Evolutionary conservation across 2,113 vertebrate species (phyloP).

Genomic region (Dicentrarchus labrax): DNA sequence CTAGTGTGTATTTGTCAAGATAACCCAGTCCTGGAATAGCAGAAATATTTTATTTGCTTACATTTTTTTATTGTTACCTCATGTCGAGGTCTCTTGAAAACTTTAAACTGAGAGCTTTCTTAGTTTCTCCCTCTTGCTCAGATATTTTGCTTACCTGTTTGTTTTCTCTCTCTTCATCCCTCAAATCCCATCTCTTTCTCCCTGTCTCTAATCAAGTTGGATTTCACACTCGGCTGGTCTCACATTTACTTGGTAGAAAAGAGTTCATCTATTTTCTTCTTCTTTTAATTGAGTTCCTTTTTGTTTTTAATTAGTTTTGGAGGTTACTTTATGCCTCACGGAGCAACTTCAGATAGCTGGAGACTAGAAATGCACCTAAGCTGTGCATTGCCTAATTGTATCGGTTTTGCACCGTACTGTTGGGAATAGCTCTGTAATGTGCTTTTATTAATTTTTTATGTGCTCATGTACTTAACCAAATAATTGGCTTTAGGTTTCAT

Average conservation of each 20-base stretch:
- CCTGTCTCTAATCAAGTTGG: constrained; percentile 59
- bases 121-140: not conserved
- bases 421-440: constrained; percentile 64
- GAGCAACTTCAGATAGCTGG: constrained; percentile 68
- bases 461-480: constrained; percentile 49
- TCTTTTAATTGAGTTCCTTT: constrained; percentile 70
- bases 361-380: constrained; percentile 58
- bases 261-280: constrained; percentile 67
- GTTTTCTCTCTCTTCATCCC: constrained; percentile 37
- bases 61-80: not conserved
- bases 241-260: constrained; percentile 59
- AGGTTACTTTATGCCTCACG: constrained; percentile 68
- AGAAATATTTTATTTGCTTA: not conserved
- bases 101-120: constrained; percentile 11
- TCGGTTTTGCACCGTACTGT: constrained; percentile 65
- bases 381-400: constrained; percentile 66
- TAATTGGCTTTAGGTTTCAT: constrained; percentile 40
- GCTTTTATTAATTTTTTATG: constrained; percentile 67
- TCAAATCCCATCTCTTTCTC: constrained; percentile 27
- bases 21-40: not conserved
- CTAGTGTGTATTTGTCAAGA: not conserved
- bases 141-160: constrained; percentile 44
- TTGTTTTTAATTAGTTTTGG: constrained; percentile 76
- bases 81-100: constrained; percentile 33
- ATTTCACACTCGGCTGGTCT: constrained; percentile 63